phyloP scores from a whole-genome alignment of 2,888 invertebrate species.

The Troglohyphantes excavatus region DNA sequence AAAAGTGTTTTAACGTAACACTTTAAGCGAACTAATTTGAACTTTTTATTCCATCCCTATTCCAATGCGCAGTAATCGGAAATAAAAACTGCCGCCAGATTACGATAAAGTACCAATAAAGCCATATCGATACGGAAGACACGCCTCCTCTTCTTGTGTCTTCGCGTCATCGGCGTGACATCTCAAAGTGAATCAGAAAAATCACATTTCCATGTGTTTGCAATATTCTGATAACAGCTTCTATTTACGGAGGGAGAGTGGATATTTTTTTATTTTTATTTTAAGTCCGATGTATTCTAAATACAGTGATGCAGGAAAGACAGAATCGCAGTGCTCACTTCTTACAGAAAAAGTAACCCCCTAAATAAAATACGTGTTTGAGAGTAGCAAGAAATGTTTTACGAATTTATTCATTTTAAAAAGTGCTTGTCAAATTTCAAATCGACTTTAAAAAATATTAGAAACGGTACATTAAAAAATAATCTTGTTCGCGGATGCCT shows the following conservation, averaged over 20 bases:
- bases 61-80: constrained; percentile 25
- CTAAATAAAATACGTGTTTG: no score
- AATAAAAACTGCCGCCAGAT: neutral
- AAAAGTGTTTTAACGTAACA: no score
- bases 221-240: neutral
- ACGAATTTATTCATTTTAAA: no score
- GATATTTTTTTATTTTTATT: no score
- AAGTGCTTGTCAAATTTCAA: no score
- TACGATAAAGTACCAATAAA: neutral
- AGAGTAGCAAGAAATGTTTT: no score
- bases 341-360: no score
- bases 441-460: no score
- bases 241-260: neutral
- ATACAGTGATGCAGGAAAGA: neutral
- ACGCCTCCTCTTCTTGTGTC: neutral
- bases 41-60: constrained; percentile 1
- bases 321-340: no score
- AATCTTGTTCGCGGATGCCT: no score
- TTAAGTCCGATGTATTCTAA: neutral
- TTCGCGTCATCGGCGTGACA: constrained; percentile 7
- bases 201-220: constrained; percentile 1
- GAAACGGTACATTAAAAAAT: no score
- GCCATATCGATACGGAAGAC: neutral
- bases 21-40: no score
- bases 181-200: neutral